Evolutionary conservation across 1,140 invertebrate species (phyloP).

Genomic region (Hyles vespertilio): DNA sequence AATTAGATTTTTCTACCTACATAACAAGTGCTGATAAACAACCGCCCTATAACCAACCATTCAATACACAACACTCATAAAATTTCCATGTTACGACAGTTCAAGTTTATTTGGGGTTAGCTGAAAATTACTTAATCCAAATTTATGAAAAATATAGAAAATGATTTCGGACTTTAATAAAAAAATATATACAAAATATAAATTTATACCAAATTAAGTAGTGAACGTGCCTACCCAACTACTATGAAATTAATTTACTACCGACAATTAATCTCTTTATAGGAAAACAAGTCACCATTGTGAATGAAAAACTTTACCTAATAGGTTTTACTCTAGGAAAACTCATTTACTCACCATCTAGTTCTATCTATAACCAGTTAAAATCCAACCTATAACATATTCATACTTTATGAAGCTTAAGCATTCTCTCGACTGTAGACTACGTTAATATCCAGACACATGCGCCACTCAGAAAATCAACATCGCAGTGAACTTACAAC

Average conservation of each 20-base stretch:
- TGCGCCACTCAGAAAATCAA: background rate
- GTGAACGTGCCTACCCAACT: background rate
- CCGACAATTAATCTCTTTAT: background rate
- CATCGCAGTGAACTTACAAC: background rate
- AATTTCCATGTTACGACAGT: too few relatives aligned
- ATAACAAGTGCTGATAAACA: conserved; percentile 5
- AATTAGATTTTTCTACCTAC: conserved; percentile 6
- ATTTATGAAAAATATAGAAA: too few relatives aligned
- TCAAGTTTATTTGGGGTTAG: too few relatives aligned
- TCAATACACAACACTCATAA: too few relatives aligned
- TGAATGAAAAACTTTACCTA: too few relatives aligned
- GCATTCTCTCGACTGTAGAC: background rate
- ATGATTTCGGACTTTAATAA: too few relatives aligned
- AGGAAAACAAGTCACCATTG: background rate
- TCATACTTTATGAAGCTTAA: background rate
- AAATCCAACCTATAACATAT: background rate
- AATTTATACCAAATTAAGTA: background rate
- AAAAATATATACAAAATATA: background rate
- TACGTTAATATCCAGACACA: conserved; percentile 3
- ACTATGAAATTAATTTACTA: too few relatives aligned
- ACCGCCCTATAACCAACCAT: too few relatives aligned
- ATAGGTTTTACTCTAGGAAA: too few relatives aligned
- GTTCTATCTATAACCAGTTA: too few relatives aligned
- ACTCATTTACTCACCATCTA: too few relatives aligned
- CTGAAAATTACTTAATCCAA: too few relatives aligned